Evolutionary conservation across 1,140 invertebrate species (phyloP), one percentile per base, ranked within the genome.

Genomic region (Lepidurus apus): DNA sequence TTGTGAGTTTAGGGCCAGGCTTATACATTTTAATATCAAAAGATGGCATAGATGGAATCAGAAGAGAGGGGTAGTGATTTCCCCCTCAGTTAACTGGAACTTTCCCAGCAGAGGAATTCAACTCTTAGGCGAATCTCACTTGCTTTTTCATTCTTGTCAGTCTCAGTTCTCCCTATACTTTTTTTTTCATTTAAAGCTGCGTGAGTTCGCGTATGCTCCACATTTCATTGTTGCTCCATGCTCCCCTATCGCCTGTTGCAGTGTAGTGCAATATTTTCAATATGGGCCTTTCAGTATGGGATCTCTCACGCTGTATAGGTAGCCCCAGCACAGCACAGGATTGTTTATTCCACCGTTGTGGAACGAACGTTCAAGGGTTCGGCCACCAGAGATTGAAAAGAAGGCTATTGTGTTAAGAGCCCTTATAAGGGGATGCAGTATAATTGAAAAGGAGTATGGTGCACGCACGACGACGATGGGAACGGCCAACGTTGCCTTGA

Each of bases 391-490:
- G 53, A 65, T 65, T 65, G 53, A 65, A 65, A 65, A 65, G 53
- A 65, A 65, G n/a, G 53, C 53, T 65, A 65, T 65, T 7, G 53
- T n/a, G 21, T 13, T 65, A 65, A n/a, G 21, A 65, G 53, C 17
- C 53, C 53, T 13, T 65, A 65, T 65, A 65, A 65, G 53, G 53
- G 53, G 53, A 9, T 65, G 53, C 17, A 21, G 53, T 65, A 9
- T 65, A 65, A 65, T 65, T 65, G 53, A 65, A 65, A 65, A 65
- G 53, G 53, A n/a, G n/a, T n/a, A n/a, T n/a, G n/a, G n/a, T n/a
- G n/a, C n/a, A n/a, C n/a, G n/a, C n/a, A n/a, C n/a, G n/a, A n/a
- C n/a, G 34, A 34, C 53, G 53, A 65, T 65, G 17, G 53, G 21
- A 17, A 65, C 21, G 21, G 17, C 17, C 53, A 13, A 65, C 17